Evolutionary conservation across 2,113 vertebrate genomes (phyloP), one percentile per base, ranked within the genome.

Genomic region (Psilopsiagon aurifrons): DNA sequence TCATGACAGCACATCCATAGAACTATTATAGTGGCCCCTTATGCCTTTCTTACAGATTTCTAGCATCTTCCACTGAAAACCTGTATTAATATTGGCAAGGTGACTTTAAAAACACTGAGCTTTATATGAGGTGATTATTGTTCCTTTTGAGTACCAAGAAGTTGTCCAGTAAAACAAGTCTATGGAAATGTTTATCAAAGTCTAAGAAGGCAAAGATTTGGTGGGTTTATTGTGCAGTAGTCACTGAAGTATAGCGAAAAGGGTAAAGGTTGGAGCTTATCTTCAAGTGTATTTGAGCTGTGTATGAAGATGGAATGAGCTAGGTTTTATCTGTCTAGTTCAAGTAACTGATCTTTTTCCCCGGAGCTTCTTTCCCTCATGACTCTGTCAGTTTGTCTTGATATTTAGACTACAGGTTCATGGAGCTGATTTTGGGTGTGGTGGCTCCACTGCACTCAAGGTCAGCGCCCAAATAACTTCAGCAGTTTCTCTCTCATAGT

Each of bases 401-500:
- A 10, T 62, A 16, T 29, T 71, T 55, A 13, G 52, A 41, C 14
- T 43, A 37, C 18, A 63, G 23, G 39, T 55, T 31, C 15, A 67
- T 27, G 49, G 66, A 84, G 27, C 43, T 27, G 70, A 25, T 10
- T 28, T 31, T 31, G 47, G 24, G 33, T 75, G 47, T 3, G 0
- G 37, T 71, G 66, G 25, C 43, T 88, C 31, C 3, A 10, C 13
- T 46, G 57, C 41, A 28, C 54, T 24, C 28, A 41, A 55, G 24
- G 43, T 59, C 60, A 55, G 35, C 80, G 43, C 80, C 75, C 68
- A 69, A 79, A 73, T 92, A 76, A 47, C 49, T 37, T 47, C n/a
- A 89, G 46, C 80, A 69, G 35, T 90, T 80, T 96, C 88, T 96
- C 90, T 91, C 78, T 95, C 67, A 85, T 96, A 99, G 99, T 94